Base-by-base conservation (phyloP, 2,113 vertebrate species). In the Romanogobio albipinnatus region DNA sequence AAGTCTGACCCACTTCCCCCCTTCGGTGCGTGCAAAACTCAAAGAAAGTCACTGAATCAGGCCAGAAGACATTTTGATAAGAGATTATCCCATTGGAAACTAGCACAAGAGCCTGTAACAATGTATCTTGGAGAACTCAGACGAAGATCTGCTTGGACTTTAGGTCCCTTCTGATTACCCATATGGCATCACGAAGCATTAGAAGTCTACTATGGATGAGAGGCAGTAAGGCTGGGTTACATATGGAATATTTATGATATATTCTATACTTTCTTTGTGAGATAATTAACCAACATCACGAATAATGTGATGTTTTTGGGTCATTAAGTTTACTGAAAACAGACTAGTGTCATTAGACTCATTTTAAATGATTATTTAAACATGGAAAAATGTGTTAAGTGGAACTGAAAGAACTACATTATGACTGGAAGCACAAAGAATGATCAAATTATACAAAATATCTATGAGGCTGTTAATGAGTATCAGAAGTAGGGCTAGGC, bases 21-120 rank as follows among this genome's bases (percentile, higher is more conserved):
- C 2, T 56, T 19, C 6, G 19, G 6, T 36, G 59, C 66, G 86
- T 88, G 90, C 84, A 24, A 39, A 24, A 19, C 33, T 22, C 1
- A 76, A 53, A 68, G n/a, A 29, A 58, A 68, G 75, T 24, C 56
- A 56, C 26, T 26, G 47, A 22, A 79, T 76, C 26, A 58, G 17
- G 22, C 22, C 22, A 49, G 17, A 24, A 47, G 11, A 24, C 10
- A 61, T 61, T 24, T 24, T 15, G 39, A 73, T 47, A 80, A 61
- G 64, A 87, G 51, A 26, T 43, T 14, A 49, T n/a, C 17, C 56
- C 45, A 81, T 61, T 59, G 19, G 76, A 77, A 82, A 39, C 33
- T 51, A 47, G 26, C 70, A 78, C 71, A 86, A 73, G 24, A 62
- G 59, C 43, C 10, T 75, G 2, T 2, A 61, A 47, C 15, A 47